These are phyloP conservation scores for Ceratina calcarata DNA, from an alignment of 1,140 invertebrate genomes.

Conservation along the genomic window DNA sequence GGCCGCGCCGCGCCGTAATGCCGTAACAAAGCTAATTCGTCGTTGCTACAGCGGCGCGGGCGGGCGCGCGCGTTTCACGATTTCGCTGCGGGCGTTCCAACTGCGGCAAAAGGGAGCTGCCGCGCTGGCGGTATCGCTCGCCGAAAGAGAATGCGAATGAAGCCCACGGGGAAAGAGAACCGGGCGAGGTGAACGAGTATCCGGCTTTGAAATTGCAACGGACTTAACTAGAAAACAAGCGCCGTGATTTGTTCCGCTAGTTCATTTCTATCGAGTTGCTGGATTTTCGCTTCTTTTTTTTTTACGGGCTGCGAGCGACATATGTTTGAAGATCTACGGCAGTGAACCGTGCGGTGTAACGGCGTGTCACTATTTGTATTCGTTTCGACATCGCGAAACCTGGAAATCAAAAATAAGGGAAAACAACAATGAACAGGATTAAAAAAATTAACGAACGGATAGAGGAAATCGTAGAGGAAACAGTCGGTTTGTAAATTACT, in stretches of 20 bases:
- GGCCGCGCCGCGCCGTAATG: constrained; percentile 45
- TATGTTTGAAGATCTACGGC: constrained; percentile 10
- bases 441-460: too few species aligned
- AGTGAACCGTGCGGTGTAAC: not conserved
- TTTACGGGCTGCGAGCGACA: not conserved
- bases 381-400: not conserved
- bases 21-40: constrained; percentile 68
- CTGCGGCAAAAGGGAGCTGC: constrained; percentile 43
- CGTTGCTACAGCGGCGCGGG: constrained; percentile 51
- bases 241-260: constrained; percentile 41
- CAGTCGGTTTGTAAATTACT: too few species aligned
- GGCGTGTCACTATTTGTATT: not conserved
- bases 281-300: constrained; percentile 2
- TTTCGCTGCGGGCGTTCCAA: constrained; percentile 46
- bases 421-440: too few species aligned
- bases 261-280: constrained; percentile 22
- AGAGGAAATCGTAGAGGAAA: too few species aligned
- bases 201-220: constrained; percentile 39
- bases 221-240: constrained; percentile 47
- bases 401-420: not conserved
- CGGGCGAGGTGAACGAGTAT: constrained; percentile 27
- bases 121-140: constrained; percentile 35
- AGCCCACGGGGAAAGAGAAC: not conserved
- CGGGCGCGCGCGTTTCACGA: constrained; percentile 23
- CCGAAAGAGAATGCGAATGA: constrained; percentile 53